Percentiles rank a stretch among this genome's conserved stretches.
phyloP scores from a whole-genome alignment of 2,888 invertebrate species.

The Pachycephus smyrnensis region DNA sequence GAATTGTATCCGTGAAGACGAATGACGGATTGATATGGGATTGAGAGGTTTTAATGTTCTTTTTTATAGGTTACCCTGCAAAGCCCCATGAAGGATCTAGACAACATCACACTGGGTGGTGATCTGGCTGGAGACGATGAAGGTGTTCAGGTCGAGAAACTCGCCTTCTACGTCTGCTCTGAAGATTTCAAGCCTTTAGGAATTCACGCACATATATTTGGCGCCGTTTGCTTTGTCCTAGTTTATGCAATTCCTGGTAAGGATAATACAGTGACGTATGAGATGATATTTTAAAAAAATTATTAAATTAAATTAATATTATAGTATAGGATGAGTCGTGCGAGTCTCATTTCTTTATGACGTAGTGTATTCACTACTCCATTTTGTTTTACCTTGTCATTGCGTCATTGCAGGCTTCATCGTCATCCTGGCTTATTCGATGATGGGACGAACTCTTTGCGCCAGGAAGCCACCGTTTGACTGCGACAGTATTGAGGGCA shows the following conservation, averaged over 20 bases:
- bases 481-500: constrained; percentile 71
- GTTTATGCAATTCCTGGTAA: constrained; percentile 83
- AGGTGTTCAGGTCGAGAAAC: constrained; percentile 31
- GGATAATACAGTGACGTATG: constrained; percentile 27
- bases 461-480: constrained; percentile 78
- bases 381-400: constrained; percentile 4
- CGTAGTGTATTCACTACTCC: constrained; percentile 11
- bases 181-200: constrained; percentile 74
- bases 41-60: not conserved
- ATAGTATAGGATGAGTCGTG: not conserved
- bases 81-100: constrained; percentile 37
- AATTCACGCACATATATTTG: constrained; percentile 73
- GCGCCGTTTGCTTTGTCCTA: constrained; percentile 78
- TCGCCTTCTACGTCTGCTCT: constrained; percentile 72
- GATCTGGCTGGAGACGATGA: constrained; percentile 25
- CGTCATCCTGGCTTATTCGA: constrained; percentile 75
- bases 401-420: constrained; percentile 71
- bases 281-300: not conserved
- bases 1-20: not conserved
- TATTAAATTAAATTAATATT: not conserved
- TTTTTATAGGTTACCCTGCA: constrained; percentile 44
- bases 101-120: constrained; percentile 42
- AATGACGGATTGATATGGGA: not conserved
- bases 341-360: not conserved
- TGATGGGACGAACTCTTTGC: constrained; percentile 79